Conservation (phyloP, 2,797 vertebrate species). For the Nothura maculosa region DNA sequence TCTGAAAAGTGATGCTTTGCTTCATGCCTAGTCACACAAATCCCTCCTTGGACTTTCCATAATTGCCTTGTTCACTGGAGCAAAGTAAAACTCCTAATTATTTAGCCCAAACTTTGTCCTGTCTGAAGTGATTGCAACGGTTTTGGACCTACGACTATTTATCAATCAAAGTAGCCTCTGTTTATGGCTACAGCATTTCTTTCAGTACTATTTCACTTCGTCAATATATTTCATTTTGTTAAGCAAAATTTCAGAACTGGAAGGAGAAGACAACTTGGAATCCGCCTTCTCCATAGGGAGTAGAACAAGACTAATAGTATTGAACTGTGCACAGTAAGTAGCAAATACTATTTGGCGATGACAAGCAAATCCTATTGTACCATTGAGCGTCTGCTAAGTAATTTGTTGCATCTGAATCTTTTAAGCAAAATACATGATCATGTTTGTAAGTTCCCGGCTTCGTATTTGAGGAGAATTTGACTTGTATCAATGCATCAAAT, state of each 20-base stretch:
- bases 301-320: background rate
- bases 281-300: background rate
- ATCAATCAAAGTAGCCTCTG: background rate
- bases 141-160: background rate
- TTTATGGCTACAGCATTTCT: background rate
- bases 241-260: background rate
- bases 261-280: background rate
- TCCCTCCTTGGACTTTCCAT: background rate
- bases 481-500: conserved; percentile 13
- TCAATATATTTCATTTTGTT: background rate
- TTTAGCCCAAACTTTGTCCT: background rate
- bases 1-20: background rate
- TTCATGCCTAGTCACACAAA: background rate
- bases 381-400: background rate
- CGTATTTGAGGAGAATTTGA: conserved; percentile 46
- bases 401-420: background rate
- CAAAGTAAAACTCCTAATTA: background rate
- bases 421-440: conserved; percentile 8
- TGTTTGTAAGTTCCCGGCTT: conserved; percentile 46
- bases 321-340: background rate
- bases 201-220: background rate
- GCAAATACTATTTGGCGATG: background rate
- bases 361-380: background rate
- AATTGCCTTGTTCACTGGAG: background rate
- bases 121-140: background rate